A percentile compares a stretch with the other conserved stretches of the same genome.
phyloP scores from a whole-genome alignment of 2,797 vertebrate species.

The Chelon auratus region DNA sequence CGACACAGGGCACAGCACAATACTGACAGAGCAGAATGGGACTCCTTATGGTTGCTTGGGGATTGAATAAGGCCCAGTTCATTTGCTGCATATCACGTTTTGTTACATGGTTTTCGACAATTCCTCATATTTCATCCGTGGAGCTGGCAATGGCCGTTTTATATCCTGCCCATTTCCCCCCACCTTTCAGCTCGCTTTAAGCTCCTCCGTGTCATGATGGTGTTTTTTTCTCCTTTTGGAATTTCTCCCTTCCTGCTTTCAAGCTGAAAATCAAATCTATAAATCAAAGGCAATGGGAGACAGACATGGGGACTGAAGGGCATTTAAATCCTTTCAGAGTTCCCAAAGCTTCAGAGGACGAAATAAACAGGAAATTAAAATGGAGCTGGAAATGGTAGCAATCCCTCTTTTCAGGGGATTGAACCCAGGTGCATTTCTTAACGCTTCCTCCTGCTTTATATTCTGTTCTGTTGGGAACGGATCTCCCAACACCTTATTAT shows the following conservation, averaged over 20 bases:
- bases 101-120: constrained; percentile 76
- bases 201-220: constrained; percentile 69
- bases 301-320: constrained; percentile 72
- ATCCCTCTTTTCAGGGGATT: constrained; percentile 71
- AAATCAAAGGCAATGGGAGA: constrained; percentile 81
- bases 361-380: constrained; percentile 84
- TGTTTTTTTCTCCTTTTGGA: constrained; percentile 60
- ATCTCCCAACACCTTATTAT: constrained; percentile 60
- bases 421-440: constrained; percentile 70
- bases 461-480: constrained; percentile 57
- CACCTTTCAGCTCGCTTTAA: constrained; percentile 79
- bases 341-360: constrained; percentile 71
- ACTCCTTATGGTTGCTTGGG: constrained; percentile 73
- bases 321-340: constrained; percentile 80
- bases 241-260: constrained; percentile 72
- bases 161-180: constrained; percentile 75
- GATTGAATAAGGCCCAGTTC: constrained; percentile 80
- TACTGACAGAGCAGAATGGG: constrained; percentile 65
- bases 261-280: constrained; percentile 82
- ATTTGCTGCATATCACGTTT: constrained; percentile 80
- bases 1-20: constrained; percentile 69
- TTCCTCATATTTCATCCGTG: constrained; percentile 77
- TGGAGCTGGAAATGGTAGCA: constrained; percentile 73
- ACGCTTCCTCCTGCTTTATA: constrained; percentile 64
- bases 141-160: constrained; percentile 70